Conservation (phyloP, 2,888 invertebrate genomes). For the Idaea straminata region DNA sequence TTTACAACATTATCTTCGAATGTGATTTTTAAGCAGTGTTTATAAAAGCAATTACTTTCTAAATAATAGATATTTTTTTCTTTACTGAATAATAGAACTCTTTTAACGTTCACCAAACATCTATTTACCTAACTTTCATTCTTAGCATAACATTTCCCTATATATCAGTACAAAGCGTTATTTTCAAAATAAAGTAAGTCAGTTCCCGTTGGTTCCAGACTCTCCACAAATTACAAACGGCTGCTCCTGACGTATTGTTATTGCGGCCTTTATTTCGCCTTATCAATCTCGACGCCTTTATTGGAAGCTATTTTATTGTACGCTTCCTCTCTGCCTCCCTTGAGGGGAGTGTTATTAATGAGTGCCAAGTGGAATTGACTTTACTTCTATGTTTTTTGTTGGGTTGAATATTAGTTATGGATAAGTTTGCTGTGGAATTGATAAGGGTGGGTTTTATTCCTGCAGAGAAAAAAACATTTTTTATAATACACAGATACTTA, state of each 20-base stretch:
- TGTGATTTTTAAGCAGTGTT: too few relatives aligned
- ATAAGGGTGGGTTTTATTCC: neutral
- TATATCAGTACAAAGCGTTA: neutral
- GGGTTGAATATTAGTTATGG: constrained; percentile 2
- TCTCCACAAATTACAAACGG: constrained; percentile 21
- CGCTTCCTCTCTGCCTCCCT: constrained; percentile 5
- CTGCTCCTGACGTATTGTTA: constrained; percentile 27
- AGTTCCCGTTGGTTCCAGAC: constrained; percentile 3
- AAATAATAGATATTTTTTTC: too few relatives aligned
- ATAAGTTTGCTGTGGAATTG: neutral
- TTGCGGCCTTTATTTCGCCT: constrained; percentile 24
- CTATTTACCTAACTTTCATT: neutral
- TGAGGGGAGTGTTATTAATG: constrained; percentile 5
- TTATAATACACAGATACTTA: too few relatives aligned
- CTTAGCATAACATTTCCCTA: neutral
- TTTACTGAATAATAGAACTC: too few relatives aligned
- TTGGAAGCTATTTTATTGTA: constrained; percentile 7
- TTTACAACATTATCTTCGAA: too few relatives aligned
- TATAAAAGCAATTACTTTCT: too few relatives aligned
- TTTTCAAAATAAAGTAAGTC: neutral
- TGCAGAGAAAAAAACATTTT: too few relatives aligned
- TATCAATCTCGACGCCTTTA: constrained; percentile 12
- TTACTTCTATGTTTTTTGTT: constrained; percentile 6
- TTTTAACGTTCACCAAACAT: too few relatives aligned
- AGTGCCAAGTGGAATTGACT: constrained; percentile 15